Base-by-base conservation (phyloP, 2,113 vertebrate genomes). In the Camelus bactrianus region DNA sequence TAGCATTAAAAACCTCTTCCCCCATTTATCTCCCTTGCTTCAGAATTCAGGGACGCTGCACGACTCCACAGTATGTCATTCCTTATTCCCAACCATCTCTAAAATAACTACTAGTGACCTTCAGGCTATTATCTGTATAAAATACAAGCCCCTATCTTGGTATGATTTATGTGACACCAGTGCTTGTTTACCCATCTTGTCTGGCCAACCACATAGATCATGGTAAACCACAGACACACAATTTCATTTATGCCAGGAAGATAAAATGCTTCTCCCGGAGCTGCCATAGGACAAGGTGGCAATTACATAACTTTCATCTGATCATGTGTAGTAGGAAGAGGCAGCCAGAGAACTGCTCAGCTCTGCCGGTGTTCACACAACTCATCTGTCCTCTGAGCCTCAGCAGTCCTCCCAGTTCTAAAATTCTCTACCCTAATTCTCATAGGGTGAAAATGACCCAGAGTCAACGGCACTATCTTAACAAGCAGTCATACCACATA, bases 101-200 rank as follows among this genome's bases (percentile, higher is more conserved):
- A 89, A 93, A 83, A 89, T 70, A 94, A 93, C 84, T 95, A 6
- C 56, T 14, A 7, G 81, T 77, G 91, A 96, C 93, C 85, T 98
- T 94, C 93, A 85, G 86, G 95, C 95, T 86, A 58, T 91, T 93
- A 96, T 73, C 73, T 81, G 62, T 50, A 93, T 91, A 85, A 97
- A 96, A 94, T 80, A 93, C 38, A 91, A 50, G 64, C 32, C 46
- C 38, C 75, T 70, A 30, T 86, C 79, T 70, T 54, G 46, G 35
- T 58, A 3, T 97, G 91, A 96, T 95, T 97, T 94, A 96, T 96
- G 69, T 73, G 77, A 89, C 73, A 83, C 32, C 13, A 50, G 20
- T 96, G 91, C 89, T 96, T 97, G 93, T 96, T 97, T 96, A 94
- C 91, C 65, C 54, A 69, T 92, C 95, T 81, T 84, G 58, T 92